Conservation (phyloP, 2,797 vertebrate genomes). For the Antennarius maculatus region DNA sequence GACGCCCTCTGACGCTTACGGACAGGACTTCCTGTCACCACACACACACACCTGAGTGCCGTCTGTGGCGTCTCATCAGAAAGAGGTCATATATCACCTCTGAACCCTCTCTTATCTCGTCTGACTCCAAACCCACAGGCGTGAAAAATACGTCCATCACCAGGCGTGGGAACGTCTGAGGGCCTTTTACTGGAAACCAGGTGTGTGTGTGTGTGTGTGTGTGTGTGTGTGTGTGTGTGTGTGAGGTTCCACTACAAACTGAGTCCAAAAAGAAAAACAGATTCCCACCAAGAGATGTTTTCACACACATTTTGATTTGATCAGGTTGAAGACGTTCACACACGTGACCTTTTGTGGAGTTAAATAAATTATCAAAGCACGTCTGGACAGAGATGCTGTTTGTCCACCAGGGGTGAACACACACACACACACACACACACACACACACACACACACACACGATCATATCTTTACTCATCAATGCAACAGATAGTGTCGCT, state of each 20-base stretch:
- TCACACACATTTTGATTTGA: too few relatives aligned
- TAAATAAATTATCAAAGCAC: not conserved
- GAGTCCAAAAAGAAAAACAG: too few relatives aligned
- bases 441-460: not conserved
- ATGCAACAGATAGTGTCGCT: constrained; percentile 4
- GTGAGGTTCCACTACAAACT: not conserved
- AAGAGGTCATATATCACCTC: constrained; percentile 28
- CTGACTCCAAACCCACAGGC: constrained; percentile 48
- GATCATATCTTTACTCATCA: constrained; percentile 6
- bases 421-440: not conserved
- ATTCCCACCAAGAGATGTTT: too few relatives aligned
- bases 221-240: constrained; percentile 1
- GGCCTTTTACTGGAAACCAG: constrained; percentile 38
- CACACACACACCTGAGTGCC: too few relatives aligned
- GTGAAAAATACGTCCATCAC: constrained; percentile 34
- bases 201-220: constrained; percentile 2
- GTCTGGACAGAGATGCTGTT: constrained; percentile 11
- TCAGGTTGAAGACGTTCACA: too few relatives aligned
- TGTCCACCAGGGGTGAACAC: constrained; percentile 19
- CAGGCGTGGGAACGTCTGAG: constrained; percentile 45
- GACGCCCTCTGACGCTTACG: too few relatives aligned
- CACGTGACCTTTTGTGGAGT: too few relatives aligned
- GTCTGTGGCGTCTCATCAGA: constrained; percentile 11
- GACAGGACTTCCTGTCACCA: too few relatives aligned
- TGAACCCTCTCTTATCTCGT: constrained; percentile 47